These are phyloP conservation scores for Numenius arquata DNA, from an alignment of 2,113 vertebrate species.

Conservation along the genomic window DNA sequence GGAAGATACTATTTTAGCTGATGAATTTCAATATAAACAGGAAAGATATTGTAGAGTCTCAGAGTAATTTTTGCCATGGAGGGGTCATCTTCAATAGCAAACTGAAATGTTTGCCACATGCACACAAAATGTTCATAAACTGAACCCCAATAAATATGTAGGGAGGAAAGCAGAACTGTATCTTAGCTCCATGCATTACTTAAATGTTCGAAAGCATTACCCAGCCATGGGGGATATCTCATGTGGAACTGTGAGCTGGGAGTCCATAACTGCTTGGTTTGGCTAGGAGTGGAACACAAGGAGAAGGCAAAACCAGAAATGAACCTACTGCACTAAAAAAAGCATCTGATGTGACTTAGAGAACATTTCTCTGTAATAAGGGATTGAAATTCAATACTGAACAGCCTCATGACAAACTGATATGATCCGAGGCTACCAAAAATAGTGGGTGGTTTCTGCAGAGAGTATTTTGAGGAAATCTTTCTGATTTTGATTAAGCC, in stretches of 20 bases:
- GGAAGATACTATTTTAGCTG: not conserved
- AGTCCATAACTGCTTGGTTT: not conserved
- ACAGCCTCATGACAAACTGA: not conserved
- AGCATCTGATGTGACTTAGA: not conserved
- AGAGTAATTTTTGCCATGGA: not conserved
- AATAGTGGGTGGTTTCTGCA: not conserved
- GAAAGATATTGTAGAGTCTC: not conserved
- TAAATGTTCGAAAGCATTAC: not conserved
- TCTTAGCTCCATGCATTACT: not conserved
- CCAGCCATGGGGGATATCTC: not conserved
- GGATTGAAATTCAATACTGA: not conserved
- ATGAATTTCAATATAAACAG: not conserved
- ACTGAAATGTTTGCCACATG: not conserved
- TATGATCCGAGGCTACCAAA: not conserved
- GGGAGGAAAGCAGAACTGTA: not conserved
- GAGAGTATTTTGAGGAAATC: not conserved
- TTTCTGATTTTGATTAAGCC: not conserved
- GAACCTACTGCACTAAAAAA: not conserved
- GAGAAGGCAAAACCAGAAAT: not conserved
- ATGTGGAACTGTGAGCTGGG: not conserved
- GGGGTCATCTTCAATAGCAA: not conserved
- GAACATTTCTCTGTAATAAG: not conserved
- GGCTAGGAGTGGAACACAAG: not conserved
- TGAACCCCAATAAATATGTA: not conserved
- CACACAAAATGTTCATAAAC: not conserved